A percentile compares a stretch with the other conserved stretches of the same genome.
Conservation (phyloP, 2,797 vertebrate species). For the Esox lucius region DNA sequence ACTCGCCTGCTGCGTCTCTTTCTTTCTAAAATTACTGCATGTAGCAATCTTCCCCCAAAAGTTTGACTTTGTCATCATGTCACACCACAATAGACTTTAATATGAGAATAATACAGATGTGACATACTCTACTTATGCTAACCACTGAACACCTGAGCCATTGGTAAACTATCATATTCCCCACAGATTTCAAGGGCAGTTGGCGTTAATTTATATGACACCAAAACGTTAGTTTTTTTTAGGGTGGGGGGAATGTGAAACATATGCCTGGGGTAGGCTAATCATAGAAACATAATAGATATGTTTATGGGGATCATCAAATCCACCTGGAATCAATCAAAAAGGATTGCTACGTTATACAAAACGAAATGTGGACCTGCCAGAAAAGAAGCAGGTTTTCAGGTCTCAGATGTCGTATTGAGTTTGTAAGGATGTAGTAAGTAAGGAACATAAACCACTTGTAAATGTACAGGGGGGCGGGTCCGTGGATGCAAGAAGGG, state of each 20-base stretch:
- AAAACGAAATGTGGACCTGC: not conserved
- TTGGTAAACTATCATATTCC: constrained; percentile 57
- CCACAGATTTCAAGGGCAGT: constrained; percentile 56
- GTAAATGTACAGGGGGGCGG: not conserved
- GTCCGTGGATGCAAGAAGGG: constrained; percentile 7
- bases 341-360: not conserved
- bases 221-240: constrained; percentile 25
- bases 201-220: constrained; percentile 34
- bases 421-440: not conserved
- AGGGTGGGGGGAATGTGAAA: constrained; percentile 60
- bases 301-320: constrained; percentile 28
- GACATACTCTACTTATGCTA: constrained; percentile 24
- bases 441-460: constrained; percentile 1
- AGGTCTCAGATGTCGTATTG: not conserved
- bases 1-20: constrained; percentile 18
- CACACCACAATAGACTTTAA: constrained; percentile 42
- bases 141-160: constrained; percentile 48
- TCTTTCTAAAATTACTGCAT: constrained; percentile 20
- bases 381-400: not conserved
- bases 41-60: constrained; percentile 24
- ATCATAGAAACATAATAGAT: constrained; percentile 53
- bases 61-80: constrained; percentile 31
- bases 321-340: not conserved
- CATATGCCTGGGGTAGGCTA: constrained; percentile 55
- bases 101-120: constrained; percentile 54